Percentiles rank a stretch among this genome's conserved stretches.
Conservation (phyloP, 2,888 invertebrate species). For the Chouioia cunea region DNA sequence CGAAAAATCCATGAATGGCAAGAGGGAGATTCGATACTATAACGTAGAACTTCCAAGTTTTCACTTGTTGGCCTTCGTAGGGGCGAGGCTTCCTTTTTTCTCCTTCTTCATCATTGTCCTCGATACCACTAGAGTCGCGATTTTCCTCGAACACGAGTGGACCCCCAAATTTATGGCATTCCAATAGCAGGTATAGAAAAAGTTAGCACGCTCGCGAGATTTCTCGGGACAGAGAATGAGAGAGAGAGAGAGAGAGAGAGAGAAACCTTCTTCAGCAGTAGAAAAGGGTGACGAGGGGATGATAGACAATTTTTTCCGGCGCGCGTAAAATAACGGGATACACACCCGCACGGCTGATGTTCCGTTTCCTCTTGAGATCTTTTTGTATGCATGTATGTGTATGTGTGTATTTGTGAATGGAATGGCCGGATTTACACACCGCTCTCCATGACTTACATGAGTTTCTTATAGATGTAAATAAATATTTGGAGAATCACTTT, state of each 20-base stretch:
- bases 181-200: constrained; percentile 46
- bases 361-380: constrained; percentile 4
- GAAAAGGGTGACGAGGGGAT: constrained; percentile 30
- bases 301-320: constrained; percentile 36
- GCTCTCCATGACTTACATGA: too few relatives aligned
- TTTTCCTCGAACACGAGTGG: constrained; percentile 43
- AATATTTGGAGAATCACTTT: too few relatives aligned
- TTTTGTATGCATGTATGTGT: too few relatives aligned
- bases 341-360: not conserved
- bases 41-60: constrained; percentile 31
- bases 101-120: constrained; percentile 29
- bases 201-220: constrained; percentile 34
- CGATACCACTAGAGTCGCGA: constrained; percentile 27
- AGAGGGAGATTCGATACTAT: constrained; percentile 53
- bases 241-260: too few relatives aligned
- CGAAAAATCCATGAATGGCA: constrained; percentile 49
- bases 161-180: constrained; percentile 58
- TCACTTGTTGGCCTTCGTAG: constrained; percentile 24
- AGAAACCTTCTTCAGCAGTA: too few relatives aligned
- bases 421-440: too few relatives aligned
- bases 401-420: too few relatives aligned
- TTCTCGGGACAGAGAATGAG: constrained; percentile 28
- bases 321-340: constrained; percentile 18
- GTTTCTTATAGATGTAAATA: too few relatives aligned
- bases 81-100: not conserved